Percentiles rank a stretch among this genome's conserved stretches.
These are phyloP conservation scores for Pherbina coryleti DNA, from an alignment of 2,888 invertebrate species.

Conservation along the genomic window DNA sequence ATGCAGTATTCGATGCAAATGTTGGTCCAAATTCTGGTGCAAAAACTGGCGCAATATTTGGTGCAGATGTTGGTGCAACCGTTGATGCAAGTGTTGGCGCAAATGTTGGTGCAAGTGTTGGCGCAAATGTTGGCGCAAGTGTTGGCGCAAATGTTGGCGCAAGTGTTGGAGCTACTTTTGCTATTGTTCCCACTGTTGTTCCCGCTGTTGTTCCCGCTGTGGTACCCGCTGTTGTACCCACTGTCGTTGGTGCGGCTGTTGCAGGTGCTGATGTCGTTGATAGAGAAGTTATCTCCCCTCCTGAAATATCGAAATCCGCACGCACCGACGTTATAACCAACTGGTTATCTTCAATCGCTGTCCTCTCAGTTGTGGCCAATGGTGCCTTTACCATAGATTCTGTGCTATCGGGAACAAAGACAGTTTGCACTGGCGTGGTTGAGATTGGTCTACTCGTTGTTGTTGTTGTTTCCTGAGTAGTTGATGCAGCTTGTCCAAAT, in stretches of 20 bases:
- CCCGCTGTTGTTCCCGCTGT: conserved; percentile 2
- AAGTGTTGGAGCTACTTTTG: neutral
- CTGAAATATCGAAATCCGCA: no score
- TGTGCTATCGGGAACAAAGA: conserved; percentile 7
- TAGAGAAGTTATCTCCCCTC: no score
- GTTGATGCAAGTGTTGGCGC: neutral
- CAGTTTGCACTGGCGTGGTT: conserved; percentile 1
- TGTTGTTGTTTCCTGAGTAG: conserved; percentile 12
- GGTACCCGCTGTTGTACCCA: neutral
- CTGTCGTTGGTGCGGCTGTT: neutral
- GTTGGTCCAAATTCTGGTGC: no score
- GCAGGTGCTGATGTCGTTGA: neutral
- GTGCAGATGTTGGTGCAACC: no score
- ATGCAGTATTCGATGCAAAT: neutral
- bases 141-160: no score
- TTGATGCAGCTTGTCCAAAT: neutral
- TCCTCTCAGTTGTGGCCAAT: neutral
- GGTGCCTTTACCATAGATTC: neutral
- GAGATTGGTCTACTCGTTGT: neutral
- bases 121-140: no score
- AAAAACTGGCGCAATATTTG: no score
- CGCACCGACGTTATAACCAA: no score
- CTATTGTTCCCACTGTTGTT: neutral
- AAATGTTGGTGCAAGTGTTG: no score
- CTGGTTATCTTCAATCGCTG: no score